A percentile compares a stretch with the other conserved stretches of the same genome.
phyloP scores from a whole-genome alignment of 1,140 invertebrate genomes.

The Papilio polytes region DNA sequence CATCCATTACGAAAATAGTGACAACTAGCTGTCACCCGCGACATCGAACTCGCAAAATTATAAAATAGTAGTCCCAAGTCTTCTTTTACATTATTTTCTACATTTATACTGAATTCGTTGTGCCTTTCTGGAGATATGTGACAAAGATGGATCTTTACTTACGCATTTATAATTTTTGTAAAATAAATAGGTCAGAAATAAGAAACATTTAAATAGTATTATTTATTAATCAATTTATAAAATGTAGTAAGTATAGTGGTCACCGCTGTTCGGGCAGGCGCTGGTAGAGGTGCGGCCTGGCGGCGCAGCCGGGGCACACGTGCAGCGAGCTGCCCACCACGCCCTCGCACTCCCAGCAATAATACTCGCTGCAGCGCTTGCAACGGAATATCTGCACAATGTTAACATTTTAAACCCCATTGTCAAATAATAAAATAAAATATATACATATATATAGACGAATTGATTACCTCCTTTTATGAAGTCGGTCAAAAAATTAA shows the following conservation, averaged over 20 bases:
- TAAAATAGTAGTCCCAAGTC: too few relatives aligned
- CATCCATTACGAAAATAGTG: too few relatives aligned
- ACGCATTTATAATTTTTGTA: too few relatives aligned
- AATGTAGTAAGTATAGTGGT: not conserved
- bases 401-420: constrained; percentile 8
- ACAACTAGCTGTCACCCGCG: too few relatives aligned
- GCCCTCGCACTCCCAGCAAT: constrained; percentile 97
- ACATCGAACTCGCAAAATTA: too few relatives aligned
- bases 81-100: too few relatives aligned
- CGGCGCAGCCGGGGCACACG: constrained; percentile 96
- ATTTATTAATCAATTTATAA: not conserved
- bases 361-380: constrained; percentile 90
- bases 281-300: constrained; percentile 72
- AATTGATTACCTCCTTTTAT: too few relatives aligned
- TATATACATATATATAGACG: not conserved
- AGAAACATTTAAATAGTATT: not conserved
- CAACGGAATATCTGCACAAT: constrained; percentile 90
- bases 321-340: constrained; percentile 97
- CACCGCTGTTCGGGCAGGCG: constrained; percentile 58
- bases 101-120: too few relatives aligned
- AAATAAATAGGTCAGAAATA: too few relatives aligned
- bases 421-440: constrained; percentile 15
- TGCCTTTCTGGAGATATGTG: too few relatives aligned
- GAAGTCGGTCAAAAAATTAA: too few relatives aligned
- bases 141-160: too few relatives aligned